Evolutionary conservation across 2,797 vertebrate species (phyloP), one percentile per base, ranked within the genome.

Genomic region (Poeciliopsis infans): DNA sequence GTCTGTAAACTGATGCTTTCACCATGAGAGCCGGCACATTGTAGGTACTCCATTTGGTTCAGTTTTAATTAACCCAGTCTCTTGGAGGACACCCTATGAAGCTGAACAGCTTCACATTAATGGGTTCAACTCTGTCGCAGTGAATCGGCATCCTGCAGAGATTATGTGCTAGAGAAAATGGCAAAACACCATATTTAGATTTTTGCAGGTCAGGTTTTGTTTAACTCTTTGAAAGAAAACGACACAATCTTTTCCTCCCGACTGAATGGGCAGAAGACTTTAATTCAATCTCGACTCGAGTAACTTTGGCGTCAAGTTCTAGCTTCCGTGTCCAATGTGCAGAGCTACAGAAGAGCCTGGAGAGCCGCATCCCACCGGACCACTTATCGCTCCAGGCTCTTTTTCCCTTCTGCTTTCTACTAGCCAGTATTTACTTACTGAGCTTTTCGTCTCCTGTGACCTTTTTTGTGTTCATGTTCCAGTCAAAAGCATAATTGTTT

Each of bases 171-270:
- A 47, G 77, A 39, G 59, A 84, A 95, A 93, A 95, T 94, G 91
- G 91, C 89, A 93, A 93, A 92, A 88, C 83, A 89, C 92, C 94
- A 89, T 92, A 92, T 94, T 94, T 93, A 91, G 93, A 90, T 90
- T 88, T 84, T 72, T 88, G 72, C 83, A 79, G 90, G 91, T 93
- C 79, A 82, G 88, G 83, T 89, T 87, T 75, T 76, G 77, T 90
- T 86, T 77, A 61, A 78, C 83, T 92, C 87, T 79, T 90, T 83
- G 87, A 92, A 91, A 86, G 88, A 89, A 83, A 86, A 89, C 86
- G 86, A 87, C 78, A 46, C 80, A 80, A 74, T 87, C 85, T 90
- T 92, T 89, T 93, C 89, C 77, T 49, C 83, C 81, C 80, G 84
- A 85, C 91, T 91, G 82, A 93, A 87, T 77, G 78, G 72, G 53